phyloP scores from a whole-genome alignment of 2,797 vertebrate species.

The Chelon auratus region DNA sequence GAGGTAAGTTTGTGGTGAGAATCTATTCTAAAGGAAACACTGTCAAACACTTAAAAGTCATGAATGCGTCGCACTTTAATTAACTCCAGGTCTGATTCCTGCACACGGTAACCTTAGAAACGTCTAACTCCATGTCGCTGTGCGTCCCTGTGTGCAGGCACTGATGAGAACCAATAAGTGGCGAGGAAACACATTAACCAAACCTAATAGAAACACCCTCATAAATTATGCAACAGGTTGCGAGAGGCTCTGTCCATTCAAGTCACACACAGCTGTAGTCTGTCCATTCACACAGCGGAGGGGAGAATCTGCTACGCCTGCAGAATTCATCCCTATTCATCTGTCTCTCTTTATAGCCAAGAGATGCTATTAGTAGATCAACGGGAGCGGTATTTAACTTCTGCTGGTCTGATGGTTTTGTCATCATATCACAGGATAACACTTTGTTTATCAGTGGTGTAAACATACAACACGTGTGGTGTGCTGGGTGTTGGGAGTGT shows the following conservation, averaged over 20 bases:
- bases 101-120: slow-evolving; percentile 65
- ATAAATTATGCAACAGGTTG: slow-evolving; percentile 81
- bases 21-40: slow-evolving; percentile 16
- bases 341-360: slow-evolving; percentile 55
- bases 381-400: slow-evolving; percentile 49
- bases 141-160: slow-evolving; percentile 34
- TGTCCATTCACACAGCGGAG: slow-evolving; percentile 75
- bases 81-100: slow-evolving; percentile 52
- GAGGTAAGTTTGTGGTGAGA: background rate
- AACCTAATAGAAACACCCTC: slow-evolving; percentile 70
- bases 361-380: slow-evolving; percentile 39
- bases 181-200: slow-evolving; percentile 74
- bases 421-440: slow-evolving; percentile 48
- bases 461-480: slow-evolving; percentile 27
- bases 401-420: slow-evolving; percentile 53
- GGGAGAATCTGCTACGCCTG: slow-evolving; percentile 51
- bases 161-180: slow-evolving; percentile 70
- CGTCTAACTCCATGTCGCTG: slow-evolving; percentile 29
- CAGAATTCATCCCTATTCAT: slow-evolving; percentile 70
- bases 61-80: slow-evolving; percentile 49
- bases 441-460: slow-evolving; percentile 53
- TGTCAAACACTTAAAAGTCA: slow-evolving; percentile 42
- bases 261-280: slow-evolving; percentile 80
- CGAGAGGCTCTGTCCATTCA: slow-evolving; percentile 76
- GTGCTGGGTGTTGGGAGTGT: slow-evolving; percentile 27